Conservation (phyloP, 2,888 invertebrate genomes). For the Deladenus siricidicola region DNA sequence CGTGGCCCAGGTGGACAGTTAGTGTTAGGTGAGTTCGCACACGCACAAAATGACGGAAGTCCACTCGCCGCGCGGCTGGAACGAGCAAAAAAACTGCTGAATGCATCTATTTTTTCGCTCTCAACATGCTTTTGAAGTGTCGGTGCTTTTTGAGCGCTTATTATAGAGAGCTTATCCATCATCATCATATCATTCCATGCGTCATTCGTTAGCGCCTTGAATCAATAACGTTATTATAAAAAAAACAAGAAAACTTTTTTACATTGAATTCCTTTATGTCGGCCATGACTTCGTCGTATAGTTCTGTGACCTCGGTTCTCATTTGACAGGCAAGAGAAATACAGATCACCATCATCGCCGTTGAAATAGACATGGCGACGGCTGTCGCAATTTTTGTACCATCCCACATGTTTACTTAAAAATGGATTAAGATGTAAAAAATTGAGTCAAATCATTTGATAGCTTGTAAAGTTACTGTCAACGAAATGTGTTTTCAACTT, state of each 20-base stretch:
- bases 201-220: conserved; percentile 17
- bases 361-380: background rate
- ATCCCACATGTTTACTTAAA: background rate
- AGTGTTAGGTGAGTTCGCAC: background rate
- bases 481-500: too few species aligned
- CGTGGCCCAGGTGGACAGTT: conserved; percentile 13
- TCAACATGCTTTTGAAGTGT: background rate
- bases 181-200: conserved; percentile 19
- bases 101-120: background rate
- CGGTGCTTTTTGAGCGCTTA: background rate
- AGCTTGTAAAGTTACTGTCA: too few species aligned
- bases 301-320: conserved; percentile 6
- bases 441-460: too few species aligned
- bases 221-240: background rate
- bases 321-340: conserved; percentile 2
- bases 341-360: conserved; percentile 2
- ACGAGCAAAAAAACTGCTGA: conserved; percentile 4
- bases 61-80: background rate
- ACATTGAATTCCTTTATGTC: conserved; percentile 20
- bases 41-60: background rate
- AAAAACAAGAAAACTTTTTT: conserved; percentile 1
- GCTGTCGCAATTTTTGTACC: conserved; percentile 4
- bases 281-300: conserved; percentile 17
- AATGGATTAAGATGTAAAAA: background rate
- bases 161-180: background rate